These are phyloP conservation scores for Enteromius radiatus DNA, from an alignment of 2,797 vertebrate species.

Conservation along the genomic window DNA sequence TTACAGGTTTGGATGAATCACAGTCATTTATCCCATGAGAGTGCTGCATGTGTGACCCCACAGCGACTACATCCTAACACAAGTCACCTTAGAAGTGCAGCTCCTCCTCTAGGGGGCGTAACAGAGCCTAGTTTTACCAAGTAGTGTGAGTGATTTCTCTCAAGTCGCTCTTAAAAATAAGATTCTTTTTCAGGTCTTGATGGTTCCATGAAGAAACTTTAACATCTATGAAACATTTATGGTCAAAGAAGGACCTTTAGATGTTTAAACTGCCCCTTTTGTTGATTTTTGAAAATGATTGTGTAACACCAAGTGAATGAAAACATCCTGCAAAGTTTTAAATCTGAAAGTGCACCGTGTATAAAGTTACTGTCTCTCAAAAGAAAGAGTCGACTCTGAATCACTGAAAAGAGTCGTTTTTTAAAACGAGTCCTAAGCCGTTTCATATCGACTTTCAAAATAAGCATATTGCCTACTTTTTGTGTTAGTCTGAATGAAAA, in stretches of 20 bases:
- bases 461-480: too few species aligned
- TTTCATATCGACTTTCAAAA: too few species aligned
- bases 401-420: too few species aligned
- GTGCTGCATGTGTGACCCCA: slow-evolving; percentile 9
- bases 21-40: slow-evolving; percentile 24
- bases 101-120: slow-evolving; percentile 50
- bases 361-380: too few species aligned
- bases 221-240: not conserved
- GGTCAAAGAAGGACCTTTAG: not conserved
- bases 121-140: slow-evolving; percentile 22
- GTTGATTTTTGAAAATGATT: too few species aligned
- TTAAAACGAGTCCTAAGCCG: too few species aligned
- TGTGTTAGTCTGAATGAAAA: too few species aligned
- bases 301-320: too few species aligned
- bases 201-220: not conserved
- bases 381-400: too few species aligned
- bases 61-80: not conserved
- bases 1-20: slow-evolving; percentile 63
- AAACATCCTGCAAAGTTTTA: too few species aligned
- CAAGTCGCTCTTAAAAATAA: not conserved
- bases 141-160: not conserved
- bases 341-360: too few species aligned
- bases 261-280: not conserved
- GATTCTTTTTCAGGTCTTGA: not conserved
- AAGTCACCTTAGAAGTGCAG: slow-evolving; percentile 17